These are phyloP conservation scores for Rhinogobio ventralis DNA, from an alignment of 2,797 vertebrate species.

Conservation along the genomic window DNA sequence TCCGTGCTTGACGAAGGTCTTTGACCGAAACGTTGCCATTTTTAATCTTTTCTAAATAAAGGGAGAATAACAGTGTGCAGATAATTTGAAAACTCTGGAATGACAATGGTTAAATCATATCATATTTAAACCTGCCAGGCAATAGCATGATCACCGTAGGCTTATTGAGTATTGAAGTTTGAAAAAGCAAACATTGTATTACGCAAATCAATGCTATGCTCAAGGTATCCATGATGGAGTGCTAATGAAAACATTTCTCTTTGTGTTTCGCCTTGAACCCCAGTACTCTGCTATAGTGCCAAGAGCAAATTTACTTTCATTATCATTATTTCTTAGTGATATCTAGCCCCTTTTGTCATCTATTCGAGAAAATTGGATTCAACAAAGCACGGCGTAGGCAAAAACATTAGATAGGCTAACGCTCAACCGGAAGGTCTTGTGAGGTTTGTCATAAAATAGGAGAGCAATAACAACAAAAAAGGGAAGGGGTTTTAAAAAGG, in stretches of 20 bases:
- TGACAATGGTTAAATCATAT: background rate
- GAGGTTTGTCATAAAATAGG: background rate
- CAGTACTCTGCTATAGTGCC: constrained; percentile 53
- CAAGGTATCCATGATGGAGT: constrained; percentile 33
- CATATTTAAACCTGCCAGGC: constrained; percentile 18
- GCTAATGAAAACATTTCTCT: constrained; percentile 48
- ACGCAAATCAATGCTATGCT: constrained; percentile 38
- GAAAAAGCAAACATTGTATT: constrained; percentile 25
- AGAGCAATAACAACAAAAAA: constrained; percentile 25
- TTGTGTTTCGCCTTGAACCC: constrained; percentile 61
- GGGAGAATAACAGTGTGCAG: too few species aligned
- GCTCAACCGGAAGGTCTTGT: constrained; percentile 8
- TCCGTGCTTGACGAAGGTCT: too few species aligned
- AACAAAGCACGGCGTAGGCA: constrained; percentile 49
- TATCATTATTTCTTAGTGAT: constrained; percentile 55
- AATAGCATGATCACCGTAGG: constrained; percentile 23
- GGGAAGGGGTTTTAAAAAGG: background rate
- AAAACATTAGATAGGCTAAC: constrained; percentile 30
- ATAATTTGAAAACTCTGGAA: background rate
- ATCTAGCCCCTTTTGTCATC: constrained; percentile 28
- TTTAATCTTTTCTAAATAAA: too few species aligned
- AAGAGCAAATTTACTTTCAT: constrained; percentile 71
- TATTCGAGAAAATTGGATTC: background rate
- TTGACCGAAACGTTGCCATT: too few species aligned
- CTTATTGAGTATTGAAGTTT: constrained; percentile 23